Conservation (phyloP, 1,140 invertebrate species). For the Apis dorsata region DNA sequence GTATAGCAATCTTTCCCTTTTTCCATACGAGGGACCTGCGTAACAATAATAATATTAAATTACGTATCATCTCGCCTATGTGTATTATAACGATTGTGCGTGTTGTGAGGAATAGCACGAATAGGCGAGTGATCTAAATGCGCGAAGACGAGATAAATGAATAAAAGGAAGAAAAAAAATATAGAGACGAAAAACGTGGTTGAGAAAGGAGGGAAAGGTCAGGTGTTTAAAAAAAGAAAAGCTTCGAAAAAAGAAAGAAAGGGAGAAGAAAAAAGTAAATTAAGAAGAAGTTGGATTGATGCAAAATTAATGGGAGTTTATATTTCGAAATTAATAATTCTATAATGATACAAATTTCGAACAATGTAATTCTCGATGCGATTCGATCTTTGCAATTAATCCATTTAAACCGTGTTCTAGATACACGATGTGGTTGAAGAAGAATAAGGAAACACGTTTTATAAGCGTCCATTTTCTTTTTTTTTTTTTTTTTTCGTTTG, state of each 20-base stretch:
- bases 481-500: no score
- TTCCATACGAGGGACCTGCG: constrained; percentile 29
- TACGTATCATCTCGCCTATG: neutral
- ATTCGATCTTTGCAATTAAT: no score
- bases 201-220: neutral
- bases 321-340: no score
- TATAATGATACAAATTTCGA: no score
- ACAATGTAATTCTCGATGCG: no score
- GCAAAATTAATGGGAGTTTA: constrained; percentile 33
- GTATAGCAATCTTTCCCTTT: constrained; percentile 13
- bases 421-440: no score
- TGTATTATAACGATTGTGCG: constrained; percentile 68
- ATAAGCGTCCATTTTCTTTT: no score
- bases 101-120: constrained; percentile 3
- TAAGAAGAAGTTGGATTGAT: neutral
- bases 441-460: no score
- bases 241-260: neutral
- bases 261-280: neutral
- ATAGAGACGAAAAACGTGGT: no score
- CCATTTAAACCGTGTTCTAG: no score
- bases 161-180: neutral
- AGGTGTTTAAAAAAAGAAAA: neutral
- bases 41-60: neutral
- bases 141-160: neutral
- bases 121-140: constrained; percentile 8